phyloP scores from a whole-genome alignment of 2,113 vertebrate genomes.

The Pao palembangensis region DNA sequence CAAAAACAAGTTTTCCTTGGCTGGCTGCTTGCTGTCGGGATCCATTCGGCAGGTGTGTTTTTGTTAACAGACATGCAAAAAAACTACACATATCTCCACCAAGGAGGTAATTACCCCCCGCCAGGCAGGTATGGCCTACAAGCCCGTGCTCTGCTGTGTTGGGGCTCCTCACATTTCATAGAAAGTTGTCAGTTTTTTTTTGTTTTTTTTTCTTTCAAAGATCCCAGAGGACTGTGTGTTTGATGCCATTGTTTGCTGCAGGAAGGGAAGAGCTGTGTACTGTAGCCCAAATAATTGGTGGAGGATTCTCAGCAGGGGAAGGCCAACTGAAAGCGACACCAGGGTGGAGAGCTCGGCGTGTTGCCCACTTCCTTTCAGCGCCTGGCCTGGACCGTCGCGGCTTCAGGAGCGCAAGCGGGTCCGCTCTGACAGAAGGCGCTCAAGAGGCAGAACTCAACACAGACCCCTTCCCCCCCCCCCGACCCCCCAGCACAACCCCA shows the following conservation, averaged over 20 bases:
- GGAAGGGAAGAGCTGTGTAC: constrained; percentile 37
- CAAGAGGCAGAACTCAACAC: constrained; percentile 40
- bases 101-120: too few relatives aligned
- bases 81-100: too few relatives aligned
- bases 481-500: not conserved
- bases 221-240: constrained; percentile 54
- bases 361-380: constrained; percentile 58
- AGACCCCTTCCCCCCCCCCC: too few relatives aligned
- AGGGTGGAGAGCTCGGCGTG: constrained; percentile 54
- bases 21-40: too few relatives aligned
- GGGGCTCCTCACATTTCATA: constrained; percentile 13
- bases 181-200: constrained; percentile 39
- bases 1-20: too few relatives aligned
- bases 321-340: constrained; percentile 70
- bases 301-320: constrained; percentile 69
- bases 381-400: constrained; percentile 43
- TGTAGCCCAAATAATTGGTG: constrained; percentile 66
- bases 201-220: constrained; percentile 24
- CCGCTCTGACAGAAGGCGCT: not conserved
- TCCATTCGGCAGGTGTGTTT: too few relatives aligned
- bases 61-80: too few relatives aligned
- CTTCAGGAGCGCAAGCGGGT: constrained; percentile 36
- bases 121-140: too few relatives aligned
- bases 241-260: constrained; percentile 61
- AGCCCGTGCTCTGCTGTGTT: constrained; percentile 8